Conservation (phyloP, 2,797 vertebrate genomes). For the Ispidina picta region DNA sequence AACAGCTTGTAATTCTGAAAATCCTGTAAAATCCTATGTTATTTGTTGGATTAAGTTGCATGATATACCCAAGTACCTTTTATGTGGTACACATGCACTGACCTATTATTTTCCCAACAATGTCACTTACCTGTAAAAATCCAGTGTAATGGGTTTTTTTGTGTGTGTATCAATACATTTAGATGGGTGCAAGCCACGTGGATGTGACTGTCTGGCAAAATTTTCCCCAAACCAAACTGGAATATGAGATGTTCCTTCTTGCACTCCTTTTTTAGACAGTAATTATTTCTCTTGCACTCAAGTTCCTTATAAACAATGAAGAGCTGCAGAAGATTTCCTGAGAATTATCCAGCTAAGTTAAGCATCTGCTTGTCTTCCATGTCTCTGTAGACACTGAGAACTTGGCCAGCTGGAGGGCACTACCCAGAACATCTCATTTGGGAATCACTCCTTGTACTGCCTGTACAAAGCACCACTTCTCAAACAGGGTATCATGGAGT, state of each 20-base stretch:
- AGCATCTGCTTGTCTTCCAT: background rate
- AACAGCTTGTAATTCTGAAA: background rate
- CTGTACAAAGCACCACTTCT: rapidly evolving
- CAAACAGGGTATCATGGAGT: background rate
- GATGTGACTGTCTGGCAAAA: background rate
- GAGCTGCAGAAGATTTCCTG: background rate
- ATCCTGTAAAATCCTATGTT: background rate
- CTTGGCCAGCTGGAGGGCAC: background rate
- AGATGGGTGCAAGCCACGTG: background rate
- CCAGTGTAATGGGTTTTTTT: background rate
- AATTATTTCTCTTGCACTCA: background rate
- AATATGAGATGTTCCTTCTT: background rate
- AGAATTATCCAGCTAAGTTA: background rate
- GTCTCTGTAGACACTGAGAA: background rate
- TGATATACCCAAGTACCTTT: background rate
- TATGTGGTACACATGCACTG: background rate
- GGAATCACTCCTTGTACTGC: background rate
- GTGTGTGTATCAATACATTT: background rate
- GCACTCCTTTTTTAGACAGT: background rate
- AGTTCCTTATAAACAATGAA: background rate
- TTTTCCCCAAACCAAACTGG: background rate
- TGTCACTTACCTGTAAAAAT: background rate
- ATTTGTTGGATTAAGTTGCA: background rate
- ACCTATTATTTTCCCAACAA: background rate
- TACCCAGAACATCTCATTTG: background rate